phyloP scores from a whole-genome alignment of 23 tunicate species.

The Halocynthia aurantium region DNA sequence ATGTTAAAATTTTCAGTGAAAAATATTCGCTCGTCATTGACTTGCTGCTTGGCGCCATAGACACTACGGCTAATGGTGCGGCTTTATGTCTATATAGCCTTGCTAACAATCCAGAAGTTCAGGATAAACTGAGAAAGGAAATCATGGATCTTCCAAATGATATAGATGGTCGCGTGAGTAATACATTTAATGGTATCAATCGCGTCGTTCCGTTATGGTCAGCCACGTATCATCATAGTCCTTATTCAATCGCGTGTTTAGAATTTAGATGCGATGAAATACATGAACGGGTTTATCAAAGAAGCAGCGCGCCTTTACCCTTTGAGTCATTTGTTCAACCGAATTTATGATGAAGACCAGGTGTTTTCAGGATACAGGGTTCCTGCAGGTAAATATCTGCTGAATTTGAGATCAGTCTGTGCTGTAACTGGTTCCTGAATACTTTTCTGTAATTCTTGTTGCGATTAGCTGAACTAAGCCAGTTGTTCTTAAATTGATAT shows the following conservation, averaged over 20 bases:
- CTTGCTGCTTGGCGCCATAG: constrained; percentile 7
- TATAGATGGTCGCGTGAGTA: neutral
- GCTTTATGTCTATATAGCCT: constrained; percentile 9
- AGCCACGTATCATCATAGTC: too few relatives aligned
- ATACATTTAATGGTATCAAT: too few relatives aligned
- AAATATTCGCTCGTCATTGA: constrained; percentile 16
- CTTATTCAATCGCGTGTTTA: too few relatives aligned
- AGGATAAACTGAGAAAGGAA: constrained; percentile 18
- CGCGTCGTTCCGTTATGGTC: too few relatives aligned
- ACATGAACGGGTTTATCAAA: constrained; percentile 12
- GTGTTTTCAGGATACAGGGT: constrained; percentile 19
- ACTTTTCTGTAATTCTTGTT: too few relatives aligned
- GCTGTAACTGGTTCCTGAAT: too few relatives aligned
- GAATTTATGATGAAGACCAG: neutral
- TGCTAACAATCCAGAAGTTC: constrained; percentile 13
- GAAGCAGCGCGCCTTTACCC: constrained; percentile 15
- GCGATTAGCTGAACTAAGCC: too few relatives aligned
- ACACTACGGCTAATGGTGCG: constrained; percentile 11
- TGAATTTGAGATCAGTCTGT: too few relatives aligned
- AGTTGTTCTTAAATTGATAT: too few relatives aligned
- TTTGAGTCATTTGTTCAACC: neutral
- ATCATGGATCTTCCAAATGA: neutral
- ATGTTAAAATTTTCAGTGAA: constrained; percentile 1
- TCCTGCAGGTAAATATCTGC: neutral
- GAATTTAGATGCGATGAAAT: constrained; percentile 4